Conservation (phyloP, 2,888 invertebrate genomes). For the Melangyna quadrimaculata region DNA sequence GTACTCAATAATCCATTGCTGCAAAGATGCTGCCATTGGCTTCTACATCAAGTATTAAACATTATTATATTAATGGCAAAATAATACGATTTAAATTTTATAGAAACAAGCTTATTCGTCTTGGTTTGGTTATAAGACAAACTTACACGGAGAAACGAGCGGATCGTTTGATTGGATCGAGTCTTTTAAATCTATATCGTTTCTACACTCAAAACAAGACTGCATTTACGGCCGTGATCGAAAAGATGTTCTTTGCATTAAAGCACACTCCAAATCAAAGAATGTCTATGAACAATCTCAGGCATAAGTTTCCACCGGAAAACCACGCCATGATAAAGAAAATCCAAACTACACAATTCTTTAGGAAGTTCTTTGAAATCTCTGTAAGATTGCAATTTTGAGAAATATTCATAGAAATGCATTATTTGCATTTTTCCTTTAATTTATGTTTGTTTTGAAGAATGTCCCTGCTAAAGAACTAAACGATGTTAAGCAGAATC, state of each 20-base stretch:
- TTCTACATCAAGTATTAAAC: slow-evolving; percentile 77
- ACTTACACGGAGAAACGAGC: slow-evolving; percentile 82
- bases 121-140: slow-evolving; percentile 85
- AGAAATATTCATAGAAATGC: neutral
- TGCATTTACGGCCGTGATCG: slow-evolving; percentile 80
- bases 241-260: slow-evolving; percentile 75
- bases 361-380: slow-evolving; percentile 83
- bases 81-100: slow-evolving; percentile 70
- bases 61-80: neutral
- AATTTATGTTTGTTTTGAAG: slow-evolving; percentile 11
- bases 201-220: slow-evolving; percentile 84
- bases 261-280: slow-evolving; percentile 82
- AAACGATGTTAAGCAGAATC: neutral
- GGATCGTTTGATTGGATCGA: slow-evolving; percentile 80
- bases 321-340: slow-evolving; percentile 74
- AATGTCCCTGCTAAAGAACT: slow-evolving; percentile 37
- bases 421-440: neutral
- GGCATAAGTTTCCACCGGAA: slow-evolving; percentile 76
- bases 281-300: slow-evolving; percentile 82
- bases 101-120: slow-evolving; percentile 84
- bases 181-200: slow-evolving; percentile 84
- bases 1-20: slow-evolving; percentile 82
- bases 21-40: slow-evolving; percentile 84
- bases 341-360: slow-evolving; percentile 79
- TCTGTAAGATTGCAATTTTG: slow-evolving; percentile 79